Conservation (phyloP, 2,888 invertebrate species). For the Watsonalla binaria region DNA sequence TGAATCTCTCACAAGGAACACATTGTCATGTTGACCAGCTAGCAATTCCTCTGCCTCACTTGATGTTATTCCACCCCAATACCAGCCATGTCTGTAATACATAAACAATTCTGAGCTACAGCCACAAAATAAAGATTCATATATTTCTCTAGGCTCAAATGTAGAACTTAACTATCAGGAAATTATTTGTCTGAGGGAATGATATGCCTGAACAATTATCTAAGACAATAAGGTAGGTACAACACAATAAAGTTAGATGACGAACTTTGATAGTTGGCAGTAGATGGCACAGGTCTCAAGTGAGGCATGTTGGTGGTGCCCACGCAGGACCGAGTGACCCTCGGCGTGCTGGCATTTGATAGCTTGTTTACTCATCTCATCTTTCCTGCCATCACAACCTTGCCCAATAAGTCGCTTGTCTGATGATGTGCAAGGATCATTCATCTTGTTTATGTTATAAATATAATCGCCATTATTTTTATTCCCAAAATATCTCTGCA, state of each 20-base stretch:
- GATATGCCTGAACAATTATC: background rate
- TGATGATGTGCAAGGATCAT: conserved; percentile 50
- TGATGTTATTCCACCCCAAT: conserved; percentile 87
- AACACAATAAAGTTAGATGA: conserved; percentile 3
- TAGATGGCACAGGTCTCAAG: conserved; percentile 70
- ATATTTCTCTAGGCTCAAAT: too few species aligned
- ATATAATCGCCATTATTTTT: conserved; percentile 55
- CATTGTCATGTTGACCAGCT: conserved; percentile 83
- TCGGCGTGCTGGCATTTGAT: conserved; percentile 66
- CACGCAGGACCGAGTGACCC: conserved; percentile 64
- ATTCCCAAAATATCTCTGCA: conserved; percentile 66
- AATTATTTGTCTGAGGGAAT: too few species aligned
- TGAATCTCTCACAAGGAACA: conserved; percentile 86
- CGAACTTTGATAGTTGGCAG: conserved; percentile 71
- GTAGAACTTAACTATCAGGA: too few species aligned
- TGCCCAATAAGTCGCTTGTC: conserved; percentile 38
- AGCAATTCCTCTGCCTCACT: conserved; percentile 84
- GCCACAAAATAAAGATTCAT: too few species aligned
- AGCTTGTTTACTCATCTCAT: conserved; percentile 47
- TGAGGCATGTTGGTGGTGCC: conserved; percentile 67
- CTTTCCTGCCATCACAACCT: conserved; percentile 47
- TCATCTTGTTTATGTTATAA: conserved; percentile 47
- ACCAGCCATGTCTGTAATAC: conserved; percentile 80
- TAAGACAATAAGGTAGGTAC: background rate
- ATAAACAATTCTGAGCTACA: background rate